These are phyloP conservation scores for Monochamus saltuarius DNA, from an alignment of 1,140 invertebrate species.

Conservation along the genomic window DNA sequence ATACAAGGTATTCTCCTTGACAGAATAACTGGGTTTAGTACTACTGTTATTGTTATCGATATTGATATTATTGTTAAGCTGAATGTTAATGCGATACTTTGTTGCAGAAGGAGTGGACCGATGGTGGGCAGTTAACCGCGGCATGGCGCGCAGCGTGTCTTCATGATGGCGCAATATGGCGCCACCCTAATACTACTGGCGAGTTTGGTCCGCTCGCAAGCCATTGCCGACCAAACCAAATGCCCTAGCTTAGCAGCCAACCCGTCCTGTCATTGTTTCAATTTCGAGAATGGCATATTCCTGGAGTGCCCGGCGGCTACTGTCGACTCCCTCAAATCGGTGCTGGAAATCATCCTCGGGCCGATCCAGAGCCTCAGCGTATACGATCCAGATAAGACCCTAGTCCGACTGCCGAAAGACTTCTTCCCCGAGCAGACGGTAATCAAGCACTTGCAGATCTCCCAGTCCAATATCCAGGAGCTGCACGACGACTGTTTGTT, in stretches of 20 bases:
- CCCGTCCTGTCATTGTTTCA: constrained; percentile 84
- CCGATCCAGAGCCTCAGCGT: constrained; percentile 82
- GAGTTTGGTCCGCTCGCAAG: constrained; percentile 25
- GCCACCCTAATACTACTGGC: constrained; percentile 31
- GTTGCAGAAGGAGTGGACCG: too few relatives aligned
- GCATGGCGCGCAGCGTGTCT: constrained; percentile 4
- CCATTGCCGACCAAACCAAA: constrained; percentile 34
- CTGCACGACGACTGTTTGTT: constrained; percentile 73
- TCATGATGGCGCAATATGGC: constrained; percentile 42
- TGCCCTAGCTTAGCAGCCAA: constrained; percentile 72
- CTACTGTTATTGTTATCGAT: too few relatives aligned
- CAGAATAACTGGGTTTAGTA: too few relatives aligned
- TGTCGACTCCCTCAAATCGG: constrained; percentile 53
- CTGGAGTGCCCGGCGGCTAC: constrained; percentile 83
- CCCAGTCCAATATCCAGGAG: constrained; percentile 75
- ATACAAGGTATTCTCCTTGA: too few relatives aligned
- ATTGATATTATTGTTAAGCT: too few relatives aligned
- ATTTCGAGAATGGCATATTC: constrained; percentile 86
- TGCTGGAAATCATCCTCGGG: constrained; percentile 58
- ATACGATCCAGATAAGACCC: constrained; percentile 78
- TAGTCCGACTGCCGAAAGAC: constrained; percentile 68
- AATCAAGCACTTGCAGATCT: constrained; percentile 79
- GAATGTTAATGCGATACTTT: too few relatives aligned
- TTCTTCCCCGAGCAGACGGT: constrained; percentile 70
- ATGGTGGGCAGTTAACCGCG: neutral